Conservation (phyloP, 2,113 vertebrate species). For the Ibidorhyncha struthersii region DNA sequence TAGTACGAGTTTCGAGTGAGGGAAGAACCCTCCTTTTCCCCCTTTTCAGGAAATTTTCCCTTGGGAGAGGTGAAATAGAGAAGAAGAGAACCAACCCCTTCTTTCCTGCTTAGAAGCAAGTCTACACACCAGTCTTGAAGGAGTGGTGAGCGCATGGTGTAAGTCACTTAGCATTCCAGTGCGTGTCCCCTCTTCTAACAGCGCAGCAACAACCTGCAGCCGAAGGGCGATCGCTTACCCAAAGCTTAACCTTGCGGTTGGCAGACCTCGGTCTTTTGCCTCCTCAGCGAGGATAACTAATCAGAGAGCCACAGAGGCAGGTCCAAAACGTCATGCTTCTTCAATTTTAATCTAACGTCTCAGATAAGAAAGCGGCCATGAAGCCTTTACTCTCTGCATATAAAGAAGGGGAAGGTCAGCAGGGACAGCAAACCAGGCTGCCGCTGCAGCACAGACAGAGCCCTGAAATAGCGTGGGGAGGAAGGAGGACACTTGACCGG, state of each 20-base stretch:
- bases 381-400: neutral
- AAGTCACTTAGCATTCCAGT: conserved; percentile 37
- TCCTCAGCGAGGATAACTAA: conserved; percentile 17
- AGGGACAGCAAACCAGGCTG: neutral
- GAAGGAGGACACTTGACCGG: neutral
- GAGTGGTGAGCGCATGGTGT: neutral
- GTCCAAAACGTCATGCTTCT: neutral
- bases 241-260: conserved; percentile 41
- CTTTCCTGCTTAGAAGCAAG: neutral
- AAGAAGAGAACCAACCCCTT: neutral
- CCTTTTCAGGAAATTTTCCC: neutral
- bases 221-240: neutral
- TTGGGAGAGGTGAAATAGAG: neutral
- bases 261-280: neutral
- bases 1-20: neutral
- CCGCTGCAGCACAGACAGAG: neutral
- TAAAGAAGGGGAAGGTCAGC: neutral
- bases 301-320: conserved; percentile 5
- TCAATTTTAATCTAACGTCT: conserved; percentile 2
- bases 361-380: neutral
- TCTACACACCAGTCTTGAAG: neutral
- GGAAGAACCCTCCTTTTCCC: neutral
- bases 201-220: neutral
- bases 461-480: neutral
- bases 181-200: neutral